Base-by-base conservation (phyloP, 37 sponge, comb jelly and placozoan genomes). In the Halichondria panicea region DNA sequence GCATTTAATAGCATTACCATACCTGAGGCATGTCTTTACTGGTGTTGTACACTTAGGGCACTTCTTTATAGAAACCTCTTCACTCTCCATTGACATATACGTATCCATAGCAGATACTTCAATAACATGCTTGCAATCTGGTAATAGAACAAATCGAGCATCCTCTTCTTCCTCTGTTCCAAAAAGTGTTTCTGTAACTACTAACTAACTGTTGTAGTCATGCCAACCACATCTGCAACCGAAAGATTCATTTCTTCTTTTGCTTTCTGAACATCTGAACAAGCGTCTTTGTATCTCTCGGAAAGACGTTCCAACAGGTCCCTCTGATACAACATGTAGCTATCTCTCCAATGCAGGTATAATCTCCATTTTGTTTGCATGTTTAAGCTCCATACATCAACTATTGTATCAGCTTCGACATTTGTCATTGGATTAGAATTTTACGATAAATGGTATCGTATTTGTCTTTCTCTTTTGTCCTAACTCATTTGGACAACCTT, bases 201-300 rank as follows among this genome's bases (percentile, higher is more conserved):
- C 62, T 13, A 79, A 65, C 21, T 53, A 48, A 55, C 98, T 71
- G 92, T 94, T 8, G 92, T 97, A 25, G 98, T 97, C 85, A 92
- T 83, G 0, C 98, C 98, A 70, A 97, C 80, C 34, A 97, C 75
- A 66, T 83, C 83, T 39, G 92, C 52, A 12, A 86, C 81, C 54
- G 39, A 52, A 27, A 33, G 9, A 43, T 93, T 65, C 6, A 81
- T 27, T 34, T 93, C 65, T 37, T 59, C n/a, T n/a, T n/a, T n/a
- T n/a, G n/a, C n/a, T n/a, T n/a, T n/a, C n/a, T n/a, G n/a, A n/a
- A n/a, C n/a, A n/a, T n/a, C n/a, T n/a, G n/a, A 24, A 60, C 81
- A 72, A 9, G 53, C 43, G 6, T 58, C 44, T 4, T 77, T 52
- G 61, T 93, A 93, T 2, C 21, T 31, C 18, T 3, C 43, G 41